Percentiles rank a stretch among this genome's conserved stretches.
Evolutionary conservation across 2,888 invertebrate species (phyloP).

Genomic region (Bimastos eiseni): DNA sequence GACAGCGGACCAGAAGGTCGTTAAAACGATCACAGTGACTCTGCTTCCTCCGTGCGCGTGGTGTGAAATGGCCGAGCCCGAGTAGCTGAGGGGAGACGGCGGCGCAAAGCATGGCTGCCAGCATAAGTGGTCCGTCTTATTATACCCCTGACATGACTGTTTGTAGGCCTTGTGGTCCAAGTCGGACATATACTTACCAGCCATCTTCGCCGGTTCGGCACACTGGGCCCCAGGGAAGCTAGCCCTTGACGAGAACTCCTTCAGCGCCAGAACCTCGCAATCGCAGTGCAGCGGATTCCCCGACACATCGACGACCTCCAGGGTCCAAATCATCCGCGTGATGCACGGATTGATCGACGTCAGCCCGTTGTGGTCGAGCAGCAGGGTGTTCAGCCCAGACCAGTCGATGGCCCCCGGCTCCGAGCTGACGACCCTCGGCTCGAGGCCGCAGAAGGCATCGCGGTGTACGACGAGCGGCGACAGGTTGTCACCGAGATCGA

Average conservation of each 20-base stretch:
- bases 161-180: slow-evolving; percentile 1
- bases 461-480: slow-evolving; percentile 35
- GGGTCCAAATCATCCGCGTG: slow-evolving; percentile 38
- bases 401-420: slow-evolving; percentile 38
- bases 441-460: slow-evolving; percentile 40
- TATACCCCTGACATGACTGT: background rate
- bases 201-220: slow-evolving; percentile 32
- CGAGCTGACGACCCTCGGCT: slow-evolving; percentile 32
- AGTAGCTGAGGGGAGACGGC: slow-evolving; percentile 18
- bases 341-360: slow-evolving; percentile 37
- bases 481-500: slow-evolving; percentile 41
- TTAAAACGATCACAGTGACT: background rate
- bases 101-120: slow-evolving; percentile 14
- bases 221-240: slow-evolving; percentile 38
- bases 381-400: slow-evolving; percentile 40
- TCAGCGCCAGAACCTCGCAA: slow-evolving; percentile 35
- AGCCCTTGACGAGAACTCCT: slow-evolving; percentile 33
- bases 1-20: background rate
- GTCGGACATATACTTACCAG: slow-evolving; percentile 30
- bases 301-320: slow-evolving; percentile 36
- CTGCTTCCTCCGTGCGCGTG: background rate
- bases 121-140: background rate
- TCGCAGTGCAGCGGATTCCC: slow-evolving; percentile 35
- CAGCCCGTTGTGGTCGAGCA: slow-evolving; percentile 41
- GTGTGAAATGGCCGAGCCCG: background rate